Evolutionary conservation across 2,113 vertebrate species (phyloP).

Genomic region (Sylvia atricapilla): DNA sequence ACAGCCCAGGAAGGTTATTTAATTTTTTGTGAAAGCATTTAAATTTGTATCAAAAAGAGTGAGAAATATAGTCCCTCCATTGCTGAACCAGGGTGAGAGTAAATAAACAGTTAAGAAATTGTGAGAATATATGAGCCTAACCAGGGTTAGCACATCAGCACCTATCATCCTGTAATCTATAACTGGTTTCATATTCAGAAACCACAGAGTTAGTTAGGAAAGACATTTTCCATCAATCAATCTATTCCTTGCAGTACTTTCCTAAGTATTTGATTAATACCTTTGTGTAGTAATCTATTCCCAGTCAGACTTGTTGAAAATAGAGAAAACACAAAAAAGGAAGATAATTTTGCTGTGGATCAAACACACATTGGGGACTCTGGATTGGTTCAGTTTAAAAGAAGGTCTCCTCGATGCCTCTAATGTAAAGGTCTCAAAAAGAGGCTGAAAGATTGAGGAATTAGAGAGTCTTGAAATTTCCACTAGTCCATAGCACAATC

Average conservation of each 20-base stretch:
- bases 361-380: neutral
- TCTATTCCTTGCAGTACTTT: neutral
- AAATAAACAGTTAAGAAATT: constrained; percentile 23
- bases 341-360: neutral
- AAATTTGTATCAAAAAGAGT: neutral
- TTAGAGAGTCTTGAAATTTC: neutral
- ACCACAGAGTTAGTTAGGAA: neutral
- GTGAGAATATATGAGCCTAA: neutral
- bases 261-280: neutral
- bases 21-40: neutral
- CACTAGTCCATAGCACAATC: neutral
- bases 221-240: neutral
- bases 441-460: neutral
- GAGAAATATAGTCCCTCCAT: neutral
- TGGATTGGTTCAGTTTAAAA: neutral
- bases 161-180: neutral
- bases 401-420: neutral
- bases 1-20: neutral
- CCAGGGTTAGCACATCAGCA: neutral
- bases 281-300: neutral
- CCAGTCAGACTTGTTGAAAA: neutral
- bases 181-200: constrained; percentile 2
- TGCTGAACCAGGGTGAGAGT: neutral
- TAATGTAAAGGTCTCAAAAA: neutral
- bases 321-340: neutral